A percentile compares a stretch with the other conserved stretches of the same genome.
Conservation (phyloP, 2,888 invertebrate genomes). For the Zele albiditarsus region DNA sequence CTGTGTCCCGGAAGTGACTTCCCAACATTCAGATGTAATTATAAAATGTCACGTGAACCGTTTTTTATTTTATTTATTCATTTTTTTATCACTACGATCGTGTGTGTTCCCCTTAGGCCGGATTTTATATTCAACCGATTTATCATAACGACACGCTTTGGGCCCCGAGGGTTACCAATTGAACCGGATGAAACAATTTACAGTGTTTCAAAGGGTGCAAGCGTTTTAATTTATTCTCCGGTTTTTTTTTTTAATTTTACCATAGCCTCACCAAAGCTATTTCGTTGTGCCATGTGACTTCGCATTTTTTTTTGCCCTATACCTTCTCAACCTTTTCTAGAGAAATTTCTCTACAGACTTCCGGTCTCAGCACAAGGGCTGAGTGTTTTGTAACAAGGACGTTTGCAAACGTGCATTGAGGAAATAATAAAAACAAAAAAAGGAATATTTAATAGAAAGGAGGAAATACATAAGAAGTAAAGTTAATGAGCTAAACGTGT, state of each 20-base stretch:
- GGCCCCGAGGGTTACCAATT: constrained; percentile 63
- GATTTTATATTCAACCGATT: constrained; percentile 55
- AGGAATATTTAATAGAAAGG: background rate
- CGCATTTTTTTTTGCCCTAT: constrained; percentile 42
- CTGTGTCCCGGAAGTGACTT: constrained; percentile 62
- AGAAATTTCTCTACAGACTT: constrained; percentile 22
- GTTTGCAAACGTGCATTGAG: background rate
- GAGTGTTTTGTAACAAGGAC: background rate
- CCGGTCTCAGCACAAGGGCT: background rate
- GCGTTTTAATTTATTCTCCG: constrained; percentile 66
- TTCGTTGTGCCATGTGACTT: constrained; percentile 36
- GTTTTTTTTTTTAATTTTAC: constrained; percentile 47
- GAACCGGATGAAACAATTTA: constrained; percentile 70
- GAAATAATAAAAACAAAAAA: constrained; percentile 23
- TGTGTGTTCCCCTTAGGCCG: constrained; percentile 29
- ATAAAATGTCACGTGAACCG: constrained; percentile 50
- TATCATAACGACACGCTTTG: constrained; percentile 51
- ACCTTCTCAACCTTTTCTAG: constrained; percentile 31
- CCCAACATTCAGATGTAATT: constrained; percentile 57
- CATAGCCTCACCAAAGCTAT: constrained; percentile 54
- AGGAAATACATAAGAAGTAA: constrained; percentile 34
- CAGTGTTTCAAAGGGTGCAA: constrained; percentile 65
- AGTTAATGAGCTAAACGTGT: constrained; percentile 43
- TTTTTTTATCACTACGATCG: constrained; percentile 23
- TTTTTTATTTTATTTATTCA: constrained; percentile 26